Percentiles rank a stretch among this genome's conserved stretches.
Conservation (phyloP, 2,888 invertebrate genomes). For the Drosophila borealis region DNA sequence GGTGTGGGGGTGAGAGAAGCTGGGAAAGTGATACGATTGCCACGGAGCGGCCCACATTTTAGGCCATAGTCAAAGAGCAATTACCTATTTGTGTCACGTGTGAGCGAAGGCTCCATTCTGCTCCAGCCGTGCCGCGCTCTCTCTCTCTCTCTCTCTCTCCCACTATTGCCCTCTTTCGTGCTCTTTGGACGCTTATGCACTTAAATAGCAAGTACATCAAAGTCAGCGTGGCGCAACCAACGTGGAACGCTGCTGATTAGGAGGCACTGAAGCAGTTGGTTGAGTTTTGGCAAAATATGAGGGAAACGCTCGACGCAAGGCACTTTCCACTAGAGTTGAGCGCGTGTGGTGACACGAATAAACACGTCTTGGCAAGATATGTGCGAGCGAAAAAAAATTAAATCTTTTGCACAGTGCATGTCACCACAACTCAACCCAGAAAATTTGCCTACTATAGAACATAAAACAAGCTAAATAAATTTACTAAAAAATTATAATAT, state of each 20-base stretch:
- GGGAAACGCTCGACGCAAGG: constrained; percentile 20
- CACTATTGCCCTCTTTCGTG: not conserved
- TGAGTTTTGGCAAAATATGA: constrained; percentile 62
- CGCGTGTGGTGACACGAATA: not conserved
- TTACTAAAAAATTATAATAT: too few relatives aligned
- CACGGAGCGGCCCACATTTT: not conserved
- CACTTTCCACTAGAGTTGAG: constrained; percentile 2
- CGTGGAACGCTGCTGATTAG: constrained; percentile 50
- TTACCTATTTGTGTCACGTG: constrained; percentile 81
- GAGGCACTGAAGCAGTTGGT: constrained; percentile 56
- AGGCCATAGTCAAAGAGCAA: constrained; percentile 60
- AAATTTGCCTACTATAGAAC: too few relatives aligned
- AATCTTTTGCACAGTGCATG: too few relatives aligned
- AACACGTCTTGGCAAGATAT: not conserved
- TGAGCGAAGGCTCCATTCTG: not conserved
- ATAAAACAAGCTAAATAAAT: too few relatives aligned
- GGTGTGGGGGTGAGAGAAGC: not conserved
- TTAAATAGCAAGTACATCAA: constrained; percentile 61
- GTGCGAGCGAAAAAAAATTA: too few relatives aligned
- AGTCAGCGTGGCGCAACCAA: constrained; percentile 41
- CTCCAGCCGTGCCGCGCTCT: not conserved
- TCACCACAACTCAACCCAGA: too few relatives aligned
- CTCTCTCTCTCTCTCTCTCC: not conserved
- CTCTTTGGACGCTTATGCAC: constrained; percentile 31
- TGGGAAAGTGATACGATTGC: constrained; percentile 2